Evolutionary conservation across 2,113 vertebrate genomes (phyloP).

Genomic region (Clarias magur): DNA sequence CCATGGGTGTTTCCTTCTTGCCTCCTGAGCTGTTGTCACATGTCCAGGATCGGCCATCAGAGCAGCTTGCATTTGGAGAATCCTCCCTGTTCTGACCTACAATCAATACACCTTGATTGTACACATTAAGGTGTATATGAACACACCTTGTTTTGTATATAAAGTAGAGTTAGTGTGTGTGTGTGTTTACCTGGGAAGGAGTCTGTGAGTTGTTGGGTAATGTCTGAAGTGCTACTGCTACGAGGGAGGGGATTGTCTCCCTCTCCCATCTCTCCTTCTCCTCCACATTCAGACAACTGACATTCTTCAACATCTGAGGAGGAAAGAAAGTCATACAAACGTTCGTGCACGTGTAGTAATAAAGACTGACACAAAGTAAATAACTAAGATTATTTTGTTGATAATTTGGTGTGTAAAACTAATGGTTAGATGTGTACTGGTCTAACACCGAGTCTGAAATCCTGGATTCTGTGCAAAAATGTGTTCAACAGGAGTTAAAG

Average conservation of each 20-base stretch:
- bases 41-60: slow-evolving; percentile 66
- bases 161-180: not conserved
- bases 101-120: slow-evolving; percentile 14
- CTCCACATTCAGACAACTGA: slow-evolving; percentile 77
- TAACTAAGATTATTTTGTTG: not conserved
- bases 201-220: slow-evolving; percentile 81
- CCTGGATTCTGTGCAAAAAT: not conserved
- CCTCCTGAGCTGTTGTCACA: slow-evolving; percentile 71
- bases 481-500: not conserved
- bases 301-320: slow-evolving; percentile 87
- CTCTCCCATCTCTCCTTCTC: slow-evolving; percentile 70
- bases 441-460: not conserved
- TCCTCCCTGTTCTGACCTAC: slow-evolving; percentile 82
- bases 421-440: not conserved
- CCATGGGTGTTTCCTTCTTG: slow-evolving; percentile 79
- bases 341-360: slow-evolving; percentile 27
- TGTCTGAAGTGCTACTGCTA: slow-evolving; percentile 92
- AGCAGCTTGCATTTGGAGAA: slow-evolving; percentile 73
- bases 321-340: not conserved
- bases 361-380: not conserved
- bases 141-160: not conserved
- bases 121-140: not conserved
- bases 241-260: slow-evolving; percentile 79
- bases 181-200: slow-evolving; percentile 76
- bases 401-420: not conserved